Percentiles rank a stretch among this genome's conserved stretches.
Evolutionary conservation across 2,888 invertebrate genomes (phyloP).

Genomic region (Bruchidius siliquastri): DNA sequence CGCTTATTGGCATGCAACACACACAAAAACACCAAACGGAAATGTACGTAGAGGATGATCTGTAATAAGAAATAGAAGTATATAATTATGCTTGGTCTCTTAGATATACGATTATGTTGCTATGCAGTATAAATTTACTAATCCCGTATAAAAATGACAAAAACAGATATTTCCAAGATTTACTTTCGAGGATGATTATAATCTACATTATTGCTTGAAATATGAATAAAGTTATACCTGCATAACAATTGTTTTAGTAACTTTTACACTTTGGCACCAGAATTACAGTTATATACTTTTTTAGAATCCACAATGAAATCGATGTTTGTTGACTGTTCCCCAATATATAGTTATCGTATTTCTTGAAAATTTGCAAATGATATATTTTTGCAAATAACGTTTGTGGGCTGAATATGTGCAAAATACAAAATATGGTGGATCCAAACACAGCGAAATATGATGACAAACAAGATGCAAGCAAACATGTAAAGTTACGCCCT

Average conservation of each 20-base stretch:
- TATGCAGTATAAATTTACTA: slow-evolving; percentile 31
- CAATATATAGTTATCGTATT: slow-evolving; percentile 36
- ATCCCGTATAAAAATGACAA: slow-evolving; percentile 18
- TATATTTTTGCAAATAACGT: background rate
- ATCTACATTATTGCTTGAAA: slow-evolving; percentile 29
- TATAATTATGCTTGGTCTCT: slow-evolving; percentile 32
- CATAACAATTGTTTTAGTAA: slow-evolving; percentile 41
- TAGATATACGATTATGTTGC: slow-evolving; percentile 21
- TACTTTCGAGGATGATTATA: background rate
- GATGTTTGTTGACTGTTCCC: slow-evolving; percentile 46
- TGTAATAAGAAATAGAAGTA: slow-evolving; percentile 31
- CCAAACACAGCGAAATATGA: background rate
- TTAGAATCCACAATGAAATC: slow-evolving; percentile 44
- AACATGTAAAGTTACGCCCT: background rate
- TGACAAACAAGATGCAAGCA: background rate
- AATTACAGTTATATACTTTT: slow-evolving; percentile 42
- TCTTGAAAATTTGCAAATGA: background rate
- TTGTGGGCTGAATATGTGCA: background rate
- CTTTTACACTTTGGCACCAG: slow-evolving; percentile 48
- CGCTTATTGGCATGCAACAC: background rate
- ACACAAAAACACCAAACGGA: background rate
- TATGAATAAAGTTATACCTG: slow-evolving; percentile 30
- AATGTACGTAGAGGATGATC: slow-evolving; percentile 13
- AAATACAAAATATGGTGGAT: background rate
- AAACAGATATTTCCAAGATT: slow-evolving; percentile 3